These are phyloP conservation scores for Brachypalpus laphriformis DNA, from an alignment of 2,888 invertebrate genomes.

Conservation along the genomic window DNA sequence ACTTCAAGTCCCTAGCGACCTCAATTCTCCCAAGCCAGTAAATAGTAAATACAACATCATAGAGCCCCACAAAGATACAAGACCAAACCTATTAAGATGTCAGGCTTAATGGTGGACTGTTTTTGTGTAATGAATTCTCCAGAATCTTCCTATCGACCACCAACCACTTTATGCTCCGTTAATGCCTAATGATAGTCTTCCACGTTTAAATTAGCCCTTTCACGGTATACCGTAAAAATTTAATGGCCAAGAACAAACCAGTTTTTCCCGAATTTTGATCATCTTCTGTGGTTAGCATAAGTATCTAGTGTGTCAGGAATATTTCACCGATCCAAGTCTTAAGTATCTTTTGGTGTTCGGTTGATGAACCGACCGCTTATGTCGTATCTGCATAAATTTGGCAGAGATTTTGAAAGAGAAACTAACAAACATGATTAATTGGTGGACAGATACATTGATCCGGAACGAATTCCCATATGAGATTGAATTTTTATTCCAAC, in stretches of 20 bases:
- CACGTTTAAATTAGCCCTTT: background rate
- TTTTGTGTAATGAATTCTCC: too few relatives aligned
- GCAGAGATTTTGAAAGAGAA: conserved; percentile 6
- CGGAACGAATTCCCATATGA: background rate
- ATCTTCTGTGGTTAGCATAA: background rate
- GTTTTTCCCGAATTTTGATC: background rate
- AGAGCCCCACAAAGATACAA: too few relatives aligned
- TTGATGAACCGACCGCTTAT: background rate
- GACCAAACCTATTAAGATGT: too few relatives aligned
- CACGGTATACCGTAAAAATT: background rate
- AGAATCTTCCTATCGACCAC: too few relatives aligned
- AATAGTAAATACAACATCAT: too few relatives aligned
- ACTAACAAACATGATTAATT: conserved; percentile 6
- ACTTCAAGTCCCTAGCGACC: too few relatives aligned
- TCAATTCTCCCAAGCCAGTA: too few relatives aligned
- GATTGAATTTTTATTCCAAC: background rate
- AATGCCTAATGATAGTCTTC: background rate
- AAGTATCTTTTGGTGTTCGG: background rate
- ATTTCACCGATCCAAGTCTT: too few relatives aligned
- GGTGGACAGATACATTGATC: conserved; percentile 1
- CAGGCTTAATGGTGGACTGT: too few relatives aligned
- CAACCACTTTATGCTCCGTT: too few relatives aligned
- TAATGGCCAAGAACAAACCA: background rate
- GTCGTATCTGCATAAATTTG: background rate
- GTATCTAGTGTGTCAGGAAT: too few relatives aligned